These are phyloP conservation scores for Monoplex corrugatus DNA, from an alignment of 2,888 invertebrate species.

Conservation along the genomic window DNA sequence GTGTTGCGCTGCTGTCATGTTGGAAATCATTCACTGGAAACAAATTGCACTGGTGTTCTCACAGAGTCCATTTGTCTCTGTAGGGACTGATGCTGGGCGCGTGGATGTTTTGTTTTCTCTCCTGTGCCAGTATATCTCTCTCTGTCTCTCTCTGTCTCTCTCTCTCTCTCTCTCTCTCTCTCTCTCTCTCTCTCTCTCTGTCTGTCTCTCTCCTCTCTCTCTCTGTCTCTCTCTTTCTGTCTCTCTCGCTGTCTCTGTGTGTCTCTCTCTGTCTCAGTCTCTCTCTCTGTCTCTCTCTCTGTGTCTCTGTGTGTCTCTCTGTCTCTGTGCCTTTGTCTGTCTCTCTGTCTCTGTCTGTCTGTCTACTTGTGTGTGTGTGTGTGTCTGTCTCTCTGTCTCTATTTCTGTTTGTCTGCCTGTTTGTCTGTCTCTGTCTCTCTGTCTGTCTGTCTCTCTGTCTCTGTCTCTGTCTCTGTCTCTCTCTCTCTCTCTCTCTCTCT, in stretches of 20 bases:
- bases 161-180: neutral
- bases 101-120: neutral
- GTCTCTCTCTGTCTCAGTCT: neutral
- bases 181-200: neutral
- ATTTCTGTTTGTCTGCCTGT: neutral
- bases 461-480: neutral
- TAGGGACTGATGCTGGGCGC: too few relatives aligned
- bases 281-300: neutral
- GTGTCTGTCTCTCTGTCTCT: neutral
- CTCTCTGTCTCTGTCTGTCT: neutral
- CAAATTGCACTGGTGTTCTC: too few relatives aligned
- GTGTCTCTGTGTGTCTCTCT: neutral
- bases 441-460: neutral
- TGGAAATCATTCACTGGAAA: too few relatives aligned
- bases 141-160: too few relatives aligned
- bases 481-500: neutral
- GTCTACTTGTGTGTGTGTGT: neutral
- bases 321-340: neutral
- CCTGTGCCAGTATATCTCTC: too few relatives aligned
- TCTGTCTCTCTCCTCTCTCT: neutral
- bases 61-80: too few relatives aligned
- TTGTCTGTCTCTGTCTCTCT: neutral
- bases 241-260: neutral
- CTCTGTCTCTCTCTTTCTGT: neutral
- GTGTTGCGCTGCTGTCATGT: too few relatives aligned